Evolutionary conservation across 2,113 vertebrate genomes (phyloP), one percentile per base, ranked within the genome.

Genomic region (Prionailurus viverrinus): DNA sequence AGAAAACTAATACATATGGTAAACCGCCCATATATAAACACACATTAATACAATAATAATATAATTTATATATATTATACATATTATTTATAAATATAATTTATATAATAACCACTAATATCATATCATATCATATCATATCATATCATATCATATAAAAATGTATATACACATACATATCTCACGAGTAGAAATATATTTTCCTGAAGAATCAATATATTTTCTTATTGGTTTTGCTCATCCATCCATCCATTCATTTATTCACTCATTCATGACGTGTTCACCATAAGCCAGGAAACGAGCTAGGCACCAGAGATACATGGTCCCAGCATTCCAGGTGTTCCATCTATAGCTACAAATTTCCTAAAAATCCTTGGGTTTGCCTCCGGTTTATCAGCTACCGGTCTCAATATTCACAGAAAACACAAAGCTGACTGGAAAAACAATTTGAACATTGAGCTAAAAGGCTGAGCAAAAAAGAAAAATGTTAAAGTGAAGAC

Each of bases 361-460:
- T 86, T 73, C 29, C 55, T 69, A 10, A 66, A 93, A 90, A 69
- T 51, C 58, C 31, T n/a, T 83, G 1, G 4, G 8, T 85, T 90
- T 87, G 10, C 41, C 45, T 83, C 36, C 23, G 58, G 18, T 41
- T 83, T 94, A 36, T 66, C 27, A 53, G 45, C 14, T 39, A 39
- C 31, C 84, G 15, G 12, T 74, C 31, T 61, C 19, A 74, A 39
- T 66, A 66, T 45, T 16, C 27, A 39, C 4, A 74, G 93, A 84
- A 68, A 88, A 94, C 25, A 16, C 31, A 91, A 96, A 84, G 68
- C 23, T 85, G n/a, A 55, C 89, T 88, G 48, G 31, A 68, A 95
- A 88, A 74, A 13, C 13, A 84, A 45, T 84, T 58, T 94, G 18
- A 3, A 76, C 25, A 90, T 80, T 33, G 79, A 81, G 41, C 69